phyloP scores from a whole-genome alignment of 1,140 invertebrate species.

The Brachionus manjavacas region DNA sequence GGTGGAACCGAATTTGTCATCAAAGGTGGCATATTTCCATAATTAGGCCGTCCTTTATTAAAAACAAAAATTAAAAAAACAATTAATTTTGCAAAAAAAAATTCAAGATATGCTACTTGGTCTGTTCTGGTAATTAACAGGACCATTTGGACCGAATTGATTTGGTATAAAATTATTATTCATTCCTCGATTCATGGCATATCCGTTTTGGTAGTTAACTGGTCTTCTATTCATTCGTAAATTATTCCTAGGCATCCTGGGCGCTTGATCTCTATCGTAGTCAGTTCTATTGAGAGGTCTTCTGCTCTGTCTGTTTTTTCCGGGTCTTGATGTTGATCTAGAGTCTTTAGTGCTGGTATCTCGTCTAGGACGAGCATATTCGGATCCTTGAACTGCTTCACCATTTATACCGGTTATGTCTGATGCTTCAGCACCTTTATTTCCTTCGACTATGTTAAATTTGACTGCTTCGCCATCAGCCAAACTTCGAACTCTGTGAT shows the following conservation, averaged over 20 bases:
- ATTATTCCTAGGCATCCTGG: neutral
- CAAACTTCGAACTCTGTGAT: conserved; percentile 33
- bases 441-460: conserved; percentile 41
- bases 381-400: conserved; percentile 32
- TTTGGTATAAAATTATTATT: neutral
- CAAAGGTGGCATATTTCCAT: neutral
- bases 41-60: neutral
- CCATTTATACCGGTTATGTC: conserved; percentile 41
- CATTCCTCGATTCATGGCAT: neutral
- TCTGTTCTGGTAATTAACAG: conserved; percentile 10
- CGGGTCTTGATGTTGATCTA: neutral
- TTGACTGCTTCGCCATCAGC: conserved; percentile 43
- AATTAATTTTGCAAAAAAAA: neutral
- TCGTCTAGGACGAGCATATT: conserved; percentile 28
- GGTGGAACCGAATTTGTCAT: neutral
- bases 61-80: neutral
- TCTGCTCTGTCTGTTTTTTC: neutral
- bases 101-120: neutral
- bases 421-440: conserved; percentile 42
- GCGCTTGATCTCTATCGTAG: neutral
- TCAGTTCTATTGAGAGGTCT: neutral
- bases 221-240: neutral
- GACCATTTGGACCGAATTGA: neutral
- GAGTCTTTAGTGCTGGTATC: neutral
- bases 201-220: neutral